phyloP scores from a whole-genome alignment of 2,888 invertebrate species.

The Myopa testacea region DNA sequence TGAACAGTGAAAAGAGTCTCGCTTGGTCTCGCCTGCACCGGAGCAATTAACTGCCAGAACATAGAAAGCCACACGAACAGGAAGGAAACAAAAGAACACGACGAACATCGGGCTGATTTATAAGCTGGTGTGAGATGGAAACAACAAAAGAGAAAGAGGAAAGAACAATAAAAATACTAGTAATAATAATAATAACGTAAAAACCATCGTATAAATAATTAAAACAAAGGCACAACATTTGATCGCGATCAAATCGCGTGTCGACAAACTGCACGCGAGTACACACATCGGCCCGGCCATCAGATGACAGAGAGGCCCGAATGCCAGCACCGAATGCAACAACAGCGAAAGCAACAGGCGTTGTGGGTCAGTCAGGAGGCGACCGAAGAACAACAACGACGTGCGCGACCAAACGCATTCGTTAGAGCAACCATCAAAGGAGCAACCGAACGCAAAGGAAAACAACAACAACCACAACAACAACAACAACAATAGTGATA shows the following conservation, averaged over 20 bases:
- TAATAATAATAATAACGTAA: not conserved
- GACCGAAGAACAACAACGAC: not conserved
- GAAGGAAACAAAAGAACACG: conserved; percentile 31
- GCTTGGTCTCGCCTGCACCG: no score
- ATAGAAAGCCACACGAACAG: not conserved
- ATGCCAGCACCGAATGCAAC: not conserved
- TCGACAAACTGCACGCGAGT: conserved; percentile 44
- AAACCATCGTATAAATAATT: not conserved
- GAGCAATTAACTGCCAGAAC: no score
- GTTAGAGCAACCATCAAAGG: conserved; percentile 9
- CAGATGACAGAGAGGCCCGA: not conserved
- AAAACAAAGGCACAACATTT: not conserved
- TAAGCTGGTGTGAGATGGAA: not conserved
- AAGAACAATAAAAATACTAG: not conserved
- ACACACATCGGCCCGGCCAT: not conserved
- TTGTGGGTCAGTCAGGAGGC: conserved; percentile 26
- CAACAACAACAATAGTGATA: conserved; percentile 17
- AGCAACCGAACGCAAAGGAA: not conserved
- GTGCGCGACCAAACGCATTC: not conserved
- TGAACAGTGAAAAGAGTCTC: no score
- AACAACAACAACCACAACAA: conserved; percentile 22
- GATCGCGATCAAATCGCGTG: conserved; percentile 45
- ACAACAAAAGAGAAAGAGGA: not conserved
- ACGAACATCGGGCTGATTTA: conserved; percentile 25
- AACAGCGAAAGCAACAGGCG: conserved; percentile 21